Conservation (phyloP, 2,888 invertebrate species). For the Trilocha varians region DNA sequence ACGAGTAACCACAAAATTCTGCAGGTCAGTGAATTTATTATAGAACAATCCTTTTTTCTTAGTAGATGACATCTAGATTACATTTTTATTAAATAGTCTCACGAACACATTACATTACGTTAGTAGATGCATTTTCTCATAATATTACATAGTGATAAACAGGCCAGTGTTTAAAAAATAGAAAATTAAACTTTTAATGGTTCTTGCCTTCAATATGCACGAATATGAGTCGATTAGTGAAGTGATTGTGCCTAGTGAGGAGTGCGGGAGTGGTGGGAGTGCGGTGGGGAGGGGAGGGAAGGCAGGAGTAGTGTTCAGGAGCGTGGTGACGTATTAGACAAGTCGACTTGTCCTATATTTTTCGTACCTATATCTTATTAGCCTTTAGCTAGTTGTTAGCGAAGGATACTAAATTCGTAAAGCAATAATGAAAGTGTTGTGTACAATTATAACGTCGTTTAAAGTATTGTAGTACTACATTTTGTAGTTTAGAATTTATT, state of each 20-base stretch:
- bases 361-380: background rate
- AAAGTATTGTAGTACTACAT: background rate
- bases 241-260: background rate
- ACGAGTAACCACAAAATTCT: too few relatives aligned
- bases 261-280: too few relatives aligned
- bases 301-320: background rate
- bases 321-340: background rate
- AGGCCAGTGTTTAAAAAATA: background rate
- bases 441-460: background rate
- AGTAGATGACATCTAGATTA: too few relatives aligned
- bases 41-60: too few relatives aligned
- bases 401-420: background rate
- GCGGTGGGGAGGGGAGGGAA: background rate
- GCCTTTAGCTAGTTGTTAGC: background rate
- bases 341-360: background rate
- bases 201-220: background rate
- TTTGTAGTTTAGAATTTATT: background rate
- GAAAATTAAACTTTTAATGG: background rate
- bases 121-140: background rate
- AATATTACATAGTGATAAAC: background rate
- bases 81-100: slow-evolving; percentile 23
- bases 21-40: too few relatives aligned
- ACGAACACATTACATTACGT: slow-evolving; percentile 8
- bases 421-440: background rate
- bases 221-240: background rate